Evolutionary conservation across 1,140 invertebrate genomes (phyloP).

Genomic region (Pristionchus pacificus): DNA sequence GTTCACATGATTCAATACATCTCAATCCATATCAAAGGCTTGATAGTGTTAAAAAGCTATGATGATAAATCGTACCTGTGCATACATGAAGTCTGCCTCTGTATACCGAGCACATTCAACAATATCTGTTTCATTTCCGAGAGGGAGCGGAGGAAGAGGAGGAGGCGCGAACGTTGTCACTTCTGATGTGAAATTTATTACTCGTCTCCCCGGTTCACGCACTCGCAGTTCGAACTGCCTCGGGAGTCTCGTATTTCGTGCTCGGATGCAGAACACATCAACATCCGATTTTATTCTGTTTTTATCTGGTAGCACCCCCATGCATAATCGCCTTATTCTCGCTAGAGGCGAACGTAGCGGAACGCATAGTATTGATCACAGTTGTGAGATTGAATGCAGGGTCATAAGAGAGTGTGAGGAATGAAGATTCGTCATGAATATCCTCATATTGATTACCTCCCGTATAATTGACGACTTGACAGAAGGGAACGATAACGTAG

Average conservation of each 20-base stretch:
- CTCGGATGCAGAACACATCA: too few relatives aligned
- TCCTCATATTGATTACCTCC: background rate
- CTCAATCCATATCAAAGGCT: background rate
- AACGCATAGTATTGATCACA: too few relatives aligned
- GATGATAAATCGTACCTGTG: background rate
- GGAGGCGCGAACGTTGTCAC: background rate
- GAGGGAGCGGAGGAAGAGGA: background rate
- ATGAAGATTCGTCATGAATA: background rate
- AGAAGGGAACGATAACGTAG: conserved; percentile 18
- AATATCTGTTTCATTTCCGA: conserved; percentile 1
- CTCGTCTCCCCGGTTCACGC: background rate
- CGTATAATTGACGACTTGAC: conserved; percentile 2
- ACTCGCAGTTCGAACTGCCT: background rate
- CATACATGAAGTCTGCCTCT: conserved; percentile 29
- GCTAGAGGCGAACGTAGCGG: background rate
- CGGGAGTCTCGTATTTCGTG: too few relatives aligned
- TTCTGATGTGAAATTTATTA: background rate
- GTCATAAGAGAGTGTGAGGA: too few relatives aligned
- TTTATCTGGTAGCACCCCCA: background rate
- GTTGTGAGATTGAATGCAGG: too few relatives aligned
- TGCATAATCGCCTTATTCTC: background rate
- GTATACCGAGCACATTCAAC: conserved; percentile 32
- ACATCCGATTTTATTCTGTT: background rate
- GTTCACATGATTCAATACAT: background rate
- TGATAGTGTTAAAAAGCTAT: background rate